Evolutionary conservation across 2,888 invertebrate genomes (phyloP).

Genomic region (Drosophila birchii): DNA sequence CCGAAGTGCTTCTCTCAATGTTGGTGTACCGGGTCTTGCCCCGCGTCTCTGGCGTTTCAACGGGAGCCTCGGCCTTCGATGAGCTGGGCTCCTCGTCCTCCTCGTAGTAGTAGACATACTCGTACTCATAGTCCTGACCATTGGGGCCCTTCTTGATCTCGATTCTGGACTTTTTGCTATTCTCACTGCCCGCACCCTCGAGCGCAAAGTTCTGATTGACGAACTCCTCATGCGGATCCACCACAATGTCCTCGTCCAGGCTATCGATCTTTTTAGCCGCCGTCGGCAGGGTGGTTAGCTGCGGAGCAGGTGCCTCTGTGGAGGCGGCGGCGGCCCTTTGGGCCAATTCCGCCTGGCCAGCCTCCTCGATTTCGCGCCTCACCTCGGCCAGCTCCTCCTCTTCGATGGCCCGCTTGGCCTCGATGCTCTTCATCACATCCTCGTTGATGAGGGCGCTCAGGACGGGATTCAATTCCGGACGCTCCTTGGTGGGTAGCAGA

Average conservation of each 20-base stretch:
- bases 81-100: conserved; percentile 88
- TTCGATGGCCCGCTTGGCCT: conserved; percentile 84
- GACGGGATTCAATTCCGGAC: conserved; percentile 84
- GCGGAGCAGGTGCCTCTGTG: conserved; percentile 64
- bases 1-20: conserved; percentile 83
- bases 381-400: conserved; percentile 78
- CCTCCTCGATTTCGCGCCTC: conserved; percentile 69
- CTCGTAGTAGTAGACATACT: conserved; percentile 96
- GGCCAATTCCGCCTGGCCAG: conserved; percentile 54
- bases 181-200: conserved; percentile 89
- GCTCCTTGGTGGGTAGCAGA: conserved; percentile 84
- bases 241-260: conserved; percentile 69
- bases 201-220: conserved; percentile 86
- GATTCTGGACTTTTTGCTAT: conserved; percentile 89
- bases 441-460: conserved; percentile 85
- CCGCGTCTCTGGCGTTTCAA: conserved; percentile 83
- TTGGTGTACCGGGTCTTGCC: conserved; percentile 85
- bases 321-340: conserved; percentile 49
- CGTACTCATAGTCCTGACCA: conserved; percentile 95
- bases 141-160: conserved; percentile 95
- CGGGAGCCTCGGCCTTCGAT: conserved; percentile 69
- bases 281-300: conserved; percentile 77
- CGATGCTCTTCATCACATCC: conserved; percentile 86
- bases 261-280: conserved; percentile 59
- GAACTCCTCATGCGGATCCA: conserved; percentile 80